phyloP scores from a whole-genome alignment of 2,113 vertebrate genomes.

The Entomyzon cyanotis region DNA sequence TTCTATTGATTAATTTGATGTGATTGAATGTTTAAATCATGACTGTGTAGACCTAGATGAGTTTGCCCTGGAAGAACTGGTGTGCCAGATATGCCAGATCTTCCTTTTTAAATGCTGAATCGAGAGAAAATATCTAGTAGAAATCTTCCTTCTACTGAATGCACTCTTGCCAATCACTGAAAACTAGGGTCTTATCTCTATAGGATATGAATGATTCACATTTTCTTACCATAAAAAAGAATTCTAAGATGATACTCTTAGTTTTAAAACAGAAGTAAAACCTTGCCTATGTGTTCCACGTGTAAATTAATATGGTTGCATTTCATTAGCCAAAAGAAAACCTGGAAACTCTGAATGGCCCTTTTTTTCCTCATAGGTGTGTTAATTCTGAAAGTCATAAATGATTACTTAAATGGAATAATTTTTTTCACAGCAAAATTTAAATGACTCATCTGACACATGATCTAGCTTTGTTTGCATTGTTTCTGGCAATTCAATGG shows the following conservation, averaged over 20 bases:
- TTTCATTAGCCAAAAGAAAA: slow-evolving; percentile 1
- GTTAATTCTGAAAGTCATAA: background rate
- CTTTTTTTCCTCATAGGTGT: background rate
- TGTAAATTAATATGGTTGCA: background rate
- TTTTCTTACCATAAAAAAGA: background rate
- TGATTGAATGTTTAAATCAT: background rate
- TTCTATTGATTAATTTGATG: background rate
- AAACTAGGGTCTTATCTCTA: background rate
- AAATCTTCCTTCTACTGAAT: background rate
- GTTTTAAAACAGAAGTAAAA: background rate
- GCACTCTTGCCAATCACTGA: background rate
- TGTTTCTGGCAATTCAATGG: background rate
- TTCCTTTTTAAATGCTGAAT: background rate
- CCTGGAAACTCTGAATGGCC: background rate
- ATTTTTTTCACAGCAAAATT: background rate
- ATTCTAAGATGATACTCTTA: background rate
- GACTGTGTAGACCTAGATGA: background rate
- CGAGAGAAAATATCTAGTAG: background rate
- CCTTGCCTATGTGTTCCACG: background rate
- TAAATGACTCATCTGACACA: background rate
- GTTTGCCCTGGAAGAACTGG: background rate
- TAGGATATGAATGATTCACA: background rate
- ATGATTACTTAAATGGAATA: background rate
- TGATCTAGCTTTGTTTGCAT: background rate
- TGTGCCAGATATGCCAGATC: background rate